Percentiles rank a stretch among this genome's conserved stretches.
Conservation (phyloP, 2,888 invertebrate genomes). For the Cactoblastis cactorum region DNA sequence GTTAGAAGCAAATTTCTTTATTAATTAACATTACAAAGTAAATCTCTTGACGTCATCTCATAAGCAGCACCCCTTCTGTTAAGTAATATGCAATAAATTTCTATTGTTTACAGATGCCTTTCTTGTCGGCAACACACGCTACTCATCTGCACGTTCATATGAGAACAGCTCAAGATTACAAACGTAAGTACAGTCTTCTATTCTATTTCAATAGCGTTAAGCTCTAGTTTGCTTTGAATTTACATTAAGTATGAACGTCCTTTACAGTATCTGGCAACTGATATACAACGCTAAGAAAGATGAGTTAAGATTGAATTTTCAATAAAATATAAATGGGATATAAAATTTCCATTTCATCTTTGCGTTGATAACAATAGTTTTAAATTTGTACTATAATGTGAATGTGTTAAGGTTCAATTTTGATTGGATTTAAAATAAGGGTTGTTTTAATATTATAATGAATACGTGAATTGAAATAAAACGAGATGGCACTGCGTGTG, state of each 20-base stretch:
- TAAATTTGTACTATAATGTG: conserved; percentile 12
- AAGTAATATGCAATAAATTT: conserved; percentile 32
- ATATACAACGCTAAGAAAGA: conserved; percentile 30
- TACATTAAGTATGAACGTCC: too few species aligned
- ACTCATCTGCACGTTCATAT: conserved; percentile 41
- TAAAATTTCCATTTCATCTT: not conserved
- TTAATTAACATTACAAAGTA: not conserved
- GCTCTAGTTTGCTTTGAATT: conserved; percentile 18
- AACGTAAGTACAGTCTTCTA: conserved; percentile 42
- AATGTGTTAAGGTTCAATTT: conserved; percentile 23
- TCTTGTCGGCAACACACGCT: conserved; percentile 45
- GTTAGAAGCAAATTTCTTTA: not conserved
- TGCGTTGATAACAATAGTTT: not conserved
- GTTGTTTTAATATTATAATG: conserved; percentile 56
- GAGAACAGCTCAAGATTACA: conserved; percentile 24
- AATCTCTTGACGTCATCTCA: not conserved
- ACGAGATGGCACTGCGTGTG: conserved; percentile 44
- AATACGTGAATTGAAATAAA: conserved; percentile 42
- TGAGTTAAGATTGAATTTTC: conserved; percentile 25
- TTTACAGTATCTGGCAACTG: conserved; percentile 20
- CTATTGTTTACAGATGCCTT: conserved; percentile 58
- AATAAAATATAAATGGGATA: not conserved
- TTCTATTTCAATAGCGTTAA: conserved; percentile 16
- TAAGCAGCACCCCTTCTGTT: not conserved
- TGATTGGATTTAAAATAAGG: conserved; percentile 12